phyloP scores from a whole-genome alignment of 2,888 invertebrate species.

The Trichogramma evanescens region DNA sequence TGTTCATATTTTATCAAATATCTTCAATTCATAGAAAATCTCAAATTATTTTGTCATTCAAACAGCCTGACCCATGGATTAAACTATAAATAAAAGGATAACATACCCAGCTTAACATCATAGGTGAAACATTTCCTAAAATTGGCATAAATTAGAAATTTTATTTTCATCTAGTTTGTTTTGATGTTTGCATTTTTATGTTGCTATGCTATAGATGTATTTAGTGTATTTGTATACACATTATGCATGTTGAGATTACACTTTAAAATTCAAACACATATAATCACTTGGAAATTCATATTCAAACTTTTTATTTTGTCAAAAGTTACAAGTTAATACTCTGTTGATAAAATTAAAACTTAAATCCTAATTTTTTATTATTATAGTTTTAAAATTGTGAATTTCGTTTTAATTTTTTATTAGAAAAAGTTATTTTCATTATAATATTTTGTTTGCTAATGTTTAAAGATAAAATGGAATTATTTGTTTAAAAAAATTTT shows the following conservation, averaged over 20 bases:
- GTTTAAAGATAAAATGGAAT: no score
- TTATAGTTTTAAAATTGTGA: not conserved
- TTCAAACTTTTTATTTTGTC: not conserved
- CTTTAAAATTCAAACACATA: no score
- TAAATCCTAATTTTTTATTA: not conserved
- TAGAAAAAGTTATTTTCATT: not conserved
- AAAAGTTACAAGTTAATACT: not conserved
- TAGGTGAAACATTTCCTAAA: slow-evolving; percentile 42
- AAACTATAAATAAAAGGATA: slow-evolving; percentile 42
- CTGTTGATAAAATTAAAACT: not conserved
- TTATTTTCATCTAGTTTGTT: slow-evolving; percentile 15
- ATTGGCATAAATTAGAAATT: slow-evolving; percentile 7
- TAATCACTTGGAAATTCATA: no score
- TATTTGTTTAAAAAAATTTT: no score
- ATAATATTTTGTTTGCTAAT: no score
- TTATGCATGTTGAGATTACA: no score
- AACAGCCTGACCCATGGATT: slow-evolving; percentile 46
- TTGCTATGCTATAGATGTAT: slow-evolving; percentile 1
- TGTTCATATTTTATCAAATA: no score
- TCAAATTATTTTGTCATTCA: slow-evolving; percentile 41
- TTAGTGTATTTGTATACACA: no score
- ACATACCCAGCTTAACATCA: slow-evolving; percentile 42
- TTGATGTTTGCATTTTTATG: slow-evolving; percentile 4
- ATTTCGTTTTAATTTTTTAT: not conserved
- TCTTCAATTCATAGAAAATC: slow-evolving; percentile 14